Conservation (phyloP, 2,888 invertebrate species). For the Andrena praecox region DNA sequence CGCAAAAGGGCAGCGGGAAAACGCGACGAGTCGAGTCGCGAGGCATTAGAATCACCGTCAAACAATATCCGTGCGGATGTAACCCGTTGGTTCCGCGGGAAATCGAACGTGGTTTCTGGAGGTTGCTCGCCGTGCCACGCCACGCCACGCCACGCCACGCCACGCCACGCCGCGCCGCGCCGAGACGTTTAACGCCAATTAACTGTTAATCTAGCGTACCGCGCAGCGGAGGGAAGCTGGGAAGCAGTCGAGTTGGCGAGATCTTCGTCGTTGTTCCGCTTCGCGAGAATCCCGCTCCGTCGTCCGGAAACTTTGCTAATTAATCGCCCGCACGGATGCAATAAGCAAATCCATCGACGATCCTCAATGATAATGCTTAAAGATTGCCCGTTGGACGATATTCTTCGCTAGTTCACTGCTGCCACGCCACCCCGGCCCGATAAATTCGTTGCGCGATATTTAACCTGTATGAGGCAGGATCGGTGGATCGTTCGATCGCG, state of each 20-base stretch:
- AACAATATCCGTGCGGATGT: slow-evolving; percentile 51
- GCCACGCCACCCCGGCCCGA: not conserved
- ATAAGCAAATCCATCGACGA: not conserved
- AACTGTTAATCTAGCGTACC: slow-evolving; percentile 62
- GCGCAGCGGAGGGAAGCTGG: slow-evolving; percentile 1
- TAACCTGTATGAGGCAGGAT: not conserved
- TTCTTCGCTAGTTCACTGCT: not conserved
- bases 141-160: not conserved
- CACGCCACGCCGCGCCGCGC: not conserved
- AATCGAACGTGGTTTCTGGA: slow-evolving; percentile 49
- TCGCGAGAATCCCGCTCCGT: not conserved
- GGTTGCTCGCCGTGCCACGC: slow-evolving; percentile 7
- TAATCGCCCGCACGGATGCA: not conserved
- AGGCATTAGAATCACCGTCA: slow-evolving; percentile 2
- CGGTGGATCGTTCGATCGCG: slow-evolving; percentile 4
- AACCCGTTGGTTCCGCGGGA: slow-evolving; percentile 40
- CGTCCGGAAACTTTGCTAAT: slow-evolving; percentile 24
- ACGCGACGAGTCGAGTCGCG: not conserved
- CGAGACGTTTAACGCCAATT: slow-evolving; percentile 61
- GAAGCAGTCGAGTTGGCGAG: not conserved
- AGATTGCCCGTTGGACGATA: not conserved
- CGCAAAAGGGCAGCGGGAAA: slow-evolving; percentile 24
- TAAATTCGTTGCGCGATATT: slow-evolving; percentile 14
- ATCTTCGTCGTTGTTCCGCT: not conserved
- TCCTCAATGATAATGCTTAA: not conserved